Base-by-base conservation (phyloP, 2,888 invertebrate species). In the Netelia inedita region DNA sequence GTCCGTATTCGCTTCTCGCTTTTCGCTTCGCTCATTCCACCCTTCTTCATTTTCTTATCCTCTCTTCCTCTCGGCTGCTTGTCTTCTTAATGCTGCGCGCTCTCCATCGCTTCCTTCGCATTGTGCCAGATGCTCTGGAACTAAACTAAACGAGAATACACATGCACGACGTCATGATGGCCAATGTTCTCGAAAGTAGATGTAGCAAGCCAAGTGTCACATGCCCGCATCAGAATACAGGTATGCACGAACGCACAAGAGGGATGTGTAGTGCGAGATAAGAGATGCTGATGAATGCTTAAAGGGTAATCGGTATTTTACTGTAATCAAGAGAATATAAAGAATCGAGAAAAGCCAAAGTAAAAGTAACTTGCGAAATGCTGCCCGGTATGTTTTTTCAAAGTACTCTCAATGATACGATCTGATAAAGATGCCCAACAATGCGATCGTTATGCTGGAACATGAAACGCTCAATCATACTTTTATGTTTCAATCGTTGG, bases 81-180 rank as follows among this genome's bases (percentile, higher is more conserved):
- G 53, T 80, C 76, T 50, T 71, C 16, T 69, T 68, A 63, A 23
- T 76, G 59, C 79, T 23, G 46, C 41, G n/a, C 21, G 43, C 28
- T 53, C 65, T 41, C 76, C 84, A 66, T 50, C 23, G 50, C 87
- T 87, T 90, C 88, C 88, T 89, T 88, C 79, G 80, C 86, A 79
- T 66, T 79, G 87, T 86, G 87, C 88, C 92, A 90, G 89, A 91
- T 91, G 91, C 88, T 88, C 75, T 86, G 82, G 72, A 89, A 89
- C 87, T 87, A 86, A 90, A 90, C 88, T 87, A 86, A 86, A 90
- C 89, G 87, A 87, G 85, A 76, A 76, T 75, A 82, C 83, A 79
- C 61, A 79, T 76, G 83, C 68, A 79, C 85, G 16, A 5, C n/a
- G 10, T 71, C 41, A n/a, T 46, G 28, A 53, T 41, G 11, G 14